Percentiles rank a stretch among this genome's conserved stretches.
Evolutionary conservation across 2,888 invertebrate species (phyloP).

Genomic region (Andrena bicolor): DNA sequence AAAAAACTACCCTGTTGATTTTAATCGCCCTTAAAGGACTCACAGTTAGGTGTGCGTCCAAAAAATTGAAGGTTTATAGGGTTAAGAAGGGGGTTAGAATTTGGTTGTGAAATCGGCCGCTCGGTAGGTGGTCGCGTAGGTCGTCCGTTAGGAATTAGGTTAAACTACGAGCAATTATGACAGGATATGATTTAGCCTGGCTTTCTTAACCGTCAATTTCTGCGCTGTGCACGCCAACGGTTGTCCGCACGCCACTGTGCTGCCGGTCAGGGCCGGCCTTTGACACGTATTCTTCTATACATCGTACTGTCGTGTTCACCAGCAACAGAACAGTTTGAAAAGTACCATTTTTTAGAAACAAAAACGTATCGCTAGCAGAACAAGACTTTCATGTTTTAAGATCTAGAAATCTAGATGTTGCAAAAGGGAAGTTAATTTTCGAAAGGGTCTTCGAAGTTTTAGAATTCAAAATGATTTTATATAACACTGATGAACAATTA

Average conservation of each 20-base stretch:
- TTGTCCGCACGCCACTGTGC: conserved; percentile 66
- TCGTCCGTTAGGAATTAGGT: conserved; percentile 75
- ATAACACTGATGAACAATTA: too few relatives aligned
- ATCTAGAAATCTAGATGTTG: too few relatives aligned
- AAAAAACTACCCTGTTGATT: background rate
- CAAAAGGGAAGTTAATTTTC: too few relatives aligned
- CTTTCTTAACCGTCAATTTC: conserved; percentile 79
- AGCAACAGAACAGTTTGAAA: background rate
- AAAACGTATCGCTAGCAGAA: background rate
- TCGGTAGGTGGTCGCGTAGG: conserved; percentile 60
- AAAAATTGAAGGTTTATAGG: too few relatives aligned
- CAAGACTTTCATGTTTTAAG: background rate
- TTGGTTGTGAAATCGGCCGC: conserved; percentile 41
- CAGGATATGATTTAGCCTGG: conserved; percentile 79
- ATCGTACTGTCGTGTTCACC: conserved; percentile 14
- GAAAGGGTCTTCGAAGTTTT: too few relatives aligned
- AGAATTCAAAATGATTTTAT: too few relatives aligned
- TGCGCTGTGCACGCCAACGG: conserved; percentile 66
- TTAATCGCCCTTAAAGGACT: background rate
- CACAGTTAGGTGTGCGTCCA: too few relatives aligned
- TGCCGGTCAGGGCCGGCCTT: conserved; percentile 78
- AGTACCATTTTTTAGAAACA: background rate
- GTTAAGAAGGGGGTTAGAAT: conserved; percentile 16
- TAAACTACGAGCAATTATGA: conserved; percentile 79
- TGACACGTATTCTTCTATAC: conserved; percentile 72